Percentiles rank a stretch among this genome's conserved stretches.
Evolutionary conservation across 2,113 vertebrate genomes (phyloP).

Genomic region (Spheniscus mendiculus): DNA sequence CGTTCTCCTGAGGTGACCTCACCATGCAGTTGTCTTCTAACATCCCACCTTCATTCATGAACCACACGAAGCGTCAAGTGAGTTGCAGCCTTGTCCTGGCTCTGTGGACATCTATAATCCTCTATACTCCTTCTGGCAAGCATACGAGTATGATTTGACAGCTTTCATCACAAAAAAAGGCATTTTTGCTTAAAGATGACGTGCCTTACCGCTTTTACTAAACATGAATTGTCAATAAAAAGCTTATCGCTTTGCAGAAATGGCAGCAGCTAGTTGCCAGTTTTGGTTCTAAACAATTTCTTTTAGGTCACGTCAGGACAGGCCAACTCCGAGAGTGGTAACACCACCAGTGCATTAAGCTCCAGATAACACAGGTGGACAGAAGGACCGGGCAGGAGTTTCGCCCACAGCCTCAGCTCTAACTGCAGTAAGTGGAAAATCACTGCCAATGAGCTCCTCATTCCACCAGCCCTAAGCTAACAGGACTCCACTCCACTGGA

Average conservation of each 20-base stretch:
- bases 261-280: conserved; percentile 1
- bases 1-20: not conserved
- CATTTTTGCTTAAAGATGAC: not conserved
- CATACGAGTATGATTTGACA: not conserved
- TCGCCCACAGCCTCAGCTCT: not conserved
- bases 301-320: conserved; percentile 60
- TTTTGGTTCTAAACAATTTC: conserved; percentile 16
- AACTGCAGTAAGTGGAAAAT: not conserved
- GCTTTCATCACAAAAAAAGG: conserved; percentile 30
- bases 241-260: conserved; percentile 35
- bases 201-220: conserved; percentile 12
- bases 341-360: not conserved
- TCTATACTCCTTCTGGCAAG: not conserved
- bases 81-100: not conserved
- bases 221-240: conserved; percentile 18
- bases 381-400: not conserved
- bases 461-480: not conserved
- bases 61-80: not conserved
- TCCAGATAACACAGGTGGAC: not conserved
- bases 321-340: not conserved
- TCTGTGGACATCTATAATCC: not conserved
- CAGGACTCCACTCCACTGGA: not conserved
- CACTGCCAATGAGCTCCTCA: not conserved
- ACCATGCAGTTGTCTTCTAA: not conserved
- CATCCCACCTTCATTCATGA: not conserved